These are phyloP conservation scores for Steinernema carpocapsae DNA, from an alignment of 2,888 invertebrate genomes.

Conservation along the genomic window DNA sequence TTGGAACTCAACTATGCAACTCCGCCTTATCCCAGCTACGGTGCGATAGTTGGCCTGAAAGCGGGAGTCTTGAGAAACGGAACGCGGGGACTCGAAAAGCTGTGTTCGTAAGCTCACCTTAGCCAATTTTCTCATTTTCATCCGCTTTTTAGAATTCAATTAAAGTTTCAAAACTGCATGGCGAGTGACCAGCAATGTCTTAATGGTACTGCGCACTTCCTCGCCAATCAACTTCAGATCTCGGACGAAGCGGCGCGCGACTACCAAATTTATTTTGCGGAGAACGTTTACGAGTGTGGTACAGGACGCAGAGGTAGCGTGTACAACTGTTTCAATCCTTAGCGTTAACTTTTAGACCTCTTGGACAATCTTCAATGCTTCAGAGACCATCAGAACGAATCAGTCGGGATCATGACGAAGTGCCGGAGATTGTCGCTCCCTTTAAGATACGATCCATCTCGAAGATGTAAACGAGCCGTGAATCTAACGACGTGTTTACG, in stretches of 20 bases:
- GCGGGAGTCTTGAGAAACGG: background rate
- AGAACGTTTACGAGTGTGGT: constrained; percentile 13
- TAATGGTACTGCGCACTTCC: background rate
- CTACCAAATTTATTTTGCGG: constrained; percentile 13
- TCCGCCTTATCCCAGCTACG: constrained; percentile 6
- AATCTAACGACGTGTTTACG: background rate
- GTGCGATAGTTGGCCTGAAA: background rate
- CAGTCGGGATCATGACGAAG: background rate
- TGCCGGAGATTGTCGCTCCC: background rate
- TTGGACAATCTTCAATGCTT: constrained; percentile 27
- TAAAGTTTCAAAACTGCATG: background rate
- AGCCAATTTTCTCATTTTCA: background rate
- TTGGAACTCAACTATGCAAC: background rate
- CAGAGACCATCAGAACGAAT: background rate
- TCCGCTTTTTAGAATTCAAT: background rate
- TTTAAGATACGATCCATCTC: background rate
- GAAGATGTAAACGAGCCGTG: background rate
- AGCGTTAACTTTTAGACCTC: background rate
- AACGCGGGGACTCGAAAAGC: background rate
- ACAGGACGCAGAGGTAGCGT: background rate
- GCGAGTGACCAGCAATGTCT: background rate
- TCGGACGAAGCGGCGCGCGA: background rate
- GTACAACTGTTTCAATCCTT: background rate
- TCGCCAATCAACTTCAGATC: background rate
- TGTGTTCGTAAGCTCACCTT: background rate